Percentiles rank a stretch among this genome's conserved stretches.
phyloP scores from a whole-genome alignment of 2,113 vertebrate species.

The Burhinus oedicnemus region DNA sequence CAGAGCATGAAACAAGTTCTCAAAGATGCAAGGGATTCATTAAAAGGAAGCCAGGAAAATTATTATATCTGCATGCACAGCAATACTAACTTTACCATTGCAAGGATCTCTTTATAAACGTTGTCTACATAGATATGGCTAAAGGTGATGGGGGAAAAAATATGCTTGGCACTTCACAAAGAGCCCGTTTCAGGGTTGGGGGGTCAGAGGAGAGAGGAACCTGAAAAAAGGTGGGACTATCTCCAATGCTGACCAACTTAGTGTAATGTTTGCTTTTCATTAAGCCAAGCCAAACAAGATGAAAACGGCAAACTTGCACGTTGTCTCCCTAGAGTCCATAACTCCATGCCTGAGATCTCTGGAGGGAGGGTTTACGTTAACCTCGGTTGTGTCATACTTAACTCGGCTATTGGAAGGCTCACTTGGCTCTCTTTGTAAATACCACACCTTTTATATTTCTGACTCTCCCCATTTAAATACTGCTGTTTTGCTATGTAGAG shows the following conservation, averaged over 20 bases:
- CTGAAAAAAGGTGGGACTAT: background rate
- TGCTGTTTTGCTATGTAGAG: background rate
- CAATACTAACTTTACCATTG: background rate
- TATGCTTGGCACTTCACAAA: background rate
- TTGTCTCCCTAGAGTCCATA: background rate
- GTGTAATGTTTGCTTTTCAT: background rate
- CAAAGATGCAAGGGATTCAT: background rate
- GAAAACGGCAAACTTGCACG: background rate
- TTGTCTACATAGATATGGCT: background rate
- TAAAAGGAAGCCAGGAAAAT: background rate
- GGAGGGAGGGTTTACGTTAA: background rate
- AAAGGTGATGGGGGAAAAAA: background rate
- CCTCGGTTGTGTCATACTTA: conserved; percentile 50
- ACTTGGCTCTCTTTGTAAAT: conserved; percentile 25
- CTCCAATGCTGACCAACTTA: background rate
- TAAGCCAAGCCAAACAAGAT: background rate
- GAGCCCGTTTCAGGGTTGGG: background rate
- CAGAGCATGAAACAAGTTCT: background rate
- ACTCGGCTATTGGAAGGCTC: conserved; percentile 39
- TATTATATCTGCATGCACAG: background rate
- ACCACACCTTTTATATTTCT: conserved; percentile 43
- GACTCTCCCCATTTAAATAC: background rate
- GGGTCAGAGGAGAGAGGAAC: background rate
- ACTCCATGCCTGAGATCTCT: background rate
- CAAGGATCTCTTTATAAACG: background rate